Evolutionary conservation across 1,140 invertebrate genomes (phyloP).

Genomic region (Meloidogyne chitwoodi): DNA sequence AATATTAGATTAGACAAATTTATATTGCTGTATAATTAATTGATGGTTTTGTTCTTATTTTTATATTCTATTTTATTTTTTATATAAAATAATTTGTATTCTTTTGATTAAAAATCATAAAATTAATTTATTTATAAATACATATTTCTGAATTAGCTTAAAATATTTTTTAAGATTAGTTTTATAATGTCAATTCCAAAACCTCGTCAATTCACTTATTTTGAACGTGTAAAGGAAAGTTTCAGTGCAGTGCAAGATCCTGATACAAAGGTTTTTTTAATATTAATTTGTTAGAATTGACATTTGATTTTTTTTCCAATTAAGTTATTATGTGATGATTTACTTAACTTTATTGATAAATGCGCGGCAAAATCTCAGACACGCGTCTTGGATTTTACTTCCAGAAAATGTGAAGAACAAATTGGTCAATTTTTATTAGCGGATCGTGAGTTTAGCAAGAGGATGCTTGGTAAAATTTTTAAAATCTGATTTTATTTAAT

Average conservation of each 20-base stretch:
- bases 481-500: background rate
- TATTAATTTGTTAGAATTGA: background rate
- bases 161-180: background rate
- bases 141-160: background rate
- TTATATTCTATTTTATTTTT: too few relatives aligned
- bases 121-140: too few relatives aligned
- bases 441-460: background rate
- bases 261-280: constrained; percentile 3
- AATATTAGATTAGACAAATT: too few relatives aligned
- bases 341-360: constrained; percentile 1
- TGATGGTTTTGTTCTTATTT: too few relatives aligned
- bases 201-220: constrained; percentile 18
- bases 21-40: too few relatives aligned
- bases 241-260: constrained; percentile 6
- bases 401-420: background rate
- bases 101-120: too few relatives aligned
- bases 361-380: background rate
- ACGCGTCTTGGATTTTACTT: constrained; percentile 9
- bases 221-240: constrained; percentile 2
- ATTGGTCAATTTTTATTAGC: background rate
- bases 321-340: constrained; percentile 7
- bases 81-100: too few relatives aligned
- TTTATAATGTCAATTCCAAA: constrained; percentile 6
- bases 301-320: background rate
- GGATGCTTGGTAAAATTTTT: background rate